Conservation (phyloP, 2,888 invertebrate species). For the Parnassius orleans region DNA sequence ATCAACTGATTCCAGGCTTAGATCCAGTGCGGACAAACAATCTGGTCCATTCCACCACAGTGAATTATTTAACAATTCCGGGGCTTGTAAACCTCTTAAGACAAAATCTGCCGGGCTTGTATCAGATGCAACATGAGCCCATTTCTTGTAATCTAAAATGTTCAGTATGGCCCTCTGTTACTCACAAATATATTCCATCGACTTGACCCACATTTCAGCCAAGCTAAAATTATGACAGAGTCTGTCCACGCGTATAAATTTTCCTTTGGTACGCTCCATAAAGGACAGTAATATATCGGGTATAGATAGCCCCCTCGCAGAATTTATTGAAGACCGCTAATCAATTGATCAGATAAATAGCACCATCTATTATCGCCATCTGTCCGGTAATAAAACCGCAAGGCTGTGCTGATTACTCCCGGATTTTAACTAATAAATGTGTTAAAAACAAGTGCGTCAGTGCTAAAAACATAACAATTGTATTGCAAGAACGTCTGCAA, state of each 20-base stretch:
- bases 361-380: too few relatives aligned
- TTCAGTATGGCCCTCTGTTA: constrained; percentile 35
- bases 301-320: too few relatives aligned
- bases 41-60: constrained; percentile 13
- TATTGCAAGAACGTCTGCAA: too few relatives aligned
- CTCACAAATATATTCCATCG: constrained; percentile 30
- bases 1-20: neutral
- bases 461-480: too few relatives aligned
- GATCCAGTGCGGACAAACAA: constrained; percentile 26
- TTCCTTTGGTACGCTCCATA: constrained; percentile 10
- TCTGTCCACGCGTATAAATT: constrained; percentile 33
- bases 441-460: too few relatives aligned
- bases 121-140: constrained; percentile 13
- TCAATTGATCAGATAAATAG: constrained; percentile 19
- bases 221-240: constrained; percentile 36
- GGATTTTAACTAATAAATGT: too few relatives aligned
- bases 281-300: too few relatives aligned
- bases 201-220: constrained; percentile 30
- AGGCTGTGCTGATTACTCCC: too few relatives aligned
- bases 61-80: neutral
- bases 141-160: constrained; percentile 24
- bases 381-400: too few relatives aligned
- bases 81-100: constrained; percentile 13
- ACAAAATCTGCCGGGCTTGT: constrained; percentile 24
- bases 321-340: too few relatives aligned